Conservation (phyloP, 2,113 vertebrate species). For the Albula goreensis region DNA sequence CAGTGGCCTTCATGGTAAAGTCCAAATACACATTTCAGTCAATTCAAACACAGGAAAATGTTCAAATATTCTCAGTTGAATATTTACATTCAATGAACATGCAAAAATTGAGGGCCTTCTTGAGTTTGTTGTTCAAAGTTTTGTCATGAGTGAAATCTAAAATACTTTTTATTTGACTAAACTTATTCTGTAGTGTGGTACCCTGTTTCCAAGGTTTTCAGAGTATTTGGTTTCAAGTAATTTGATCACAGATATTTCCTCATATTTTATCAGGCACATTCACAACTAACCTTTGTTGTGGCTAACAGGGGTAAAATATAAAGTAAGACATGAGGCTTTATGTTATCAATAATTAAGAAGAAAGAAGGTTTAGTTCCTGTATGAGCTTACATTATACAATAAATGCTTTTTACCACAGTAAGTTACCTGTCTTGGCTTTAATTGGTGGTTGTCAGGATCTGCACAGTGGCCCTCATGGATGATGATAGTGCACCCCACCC, state of each 20-base stretch:
- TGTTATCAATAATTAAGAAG: background rate
- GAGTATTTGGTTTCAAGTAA: background rate
- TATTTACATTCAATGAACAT: background rate
- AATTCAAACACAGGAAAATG: background rate
- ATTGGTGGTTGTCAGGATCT: background rate
- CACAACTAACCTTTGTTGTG: background rate
- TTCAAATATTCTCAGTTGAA: background rate
- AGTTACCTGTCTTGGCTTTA: background rate
- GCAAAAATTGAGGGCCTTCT: background rate
- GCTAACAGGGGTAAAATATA: background rate
- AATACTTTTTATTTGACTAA: background rate
- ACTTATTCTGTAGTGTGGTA: background rate
- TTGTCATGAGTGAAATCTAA: background rate
- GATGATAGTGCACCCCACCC: background rate
- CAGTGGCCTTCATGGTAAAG: slow-evolving; percentile 9
- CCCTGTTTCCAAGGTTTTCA: background rate
- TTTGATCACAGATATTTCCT: background rate
- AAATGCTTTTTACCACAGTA: background rate
- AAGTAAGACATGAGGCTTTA: background rate
- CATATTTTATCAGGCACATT: too few species aligned
- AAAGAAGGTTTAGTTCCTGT: background rate
- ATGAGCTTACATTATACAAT: background rate
- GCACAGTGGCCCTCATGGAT: background rate
- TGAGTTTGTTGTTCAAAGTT: background rate
- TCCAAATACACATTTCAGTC: background rate